These are phyloP conservation scores for Gyrodactylus bullatarudis DNA, from an alignment of 1,140 invertebrate genomes.

Conservation along the genomic window DNA sequence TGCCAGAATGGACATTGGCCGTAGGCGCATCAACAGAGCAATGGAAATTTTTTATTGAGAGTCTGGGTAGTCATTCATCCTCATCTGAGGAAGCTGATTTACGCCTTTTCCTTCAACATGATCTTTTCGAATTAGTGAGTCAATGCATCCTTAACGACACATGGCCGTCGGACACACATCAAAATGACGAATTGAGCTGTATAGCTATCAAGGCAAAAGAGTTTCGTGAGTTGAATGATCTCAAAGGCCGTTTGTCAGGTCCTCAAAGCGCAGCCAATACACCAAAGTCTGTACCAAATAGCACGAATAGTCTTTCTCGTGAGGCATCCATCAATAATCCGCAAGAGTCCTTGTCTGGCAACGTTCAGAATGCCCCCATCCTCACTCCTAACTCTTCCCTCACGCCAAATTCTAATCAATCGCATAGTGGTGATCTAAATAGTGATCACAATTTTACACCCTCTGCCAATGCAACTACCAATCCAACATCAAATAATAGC, in stretches of 20 bases:
- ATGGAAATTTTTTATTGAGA: neutral
- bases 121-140: neutral
- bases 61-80: neutral
- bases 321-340: neutral
- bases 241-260: neutral
- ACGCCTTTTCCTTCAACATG: neutral
- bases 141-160: neutral
- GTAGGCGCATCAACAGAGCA: neutral
- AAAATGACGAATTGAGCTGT: neutral
- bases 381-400: neutral
- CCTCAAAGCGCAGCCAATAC: neutral
- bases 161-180: neutral
- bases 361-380: neutral
- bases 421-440: neutral
- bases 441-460: no score
- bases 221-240: neutral
- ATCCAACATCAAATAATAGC: no score
- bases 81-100: neutral
- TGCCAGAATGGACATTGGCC: neutral
- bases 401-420: neutral
- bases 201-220: neutral
- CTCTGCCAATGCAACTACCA: no score
- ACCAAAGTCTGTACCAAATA: neutral
- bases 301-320: neutral
- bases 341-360: neutral